phyloP scores from a whole-genome alignment of 1,140 invertebrate species.

The Delia radicum region DNA sequence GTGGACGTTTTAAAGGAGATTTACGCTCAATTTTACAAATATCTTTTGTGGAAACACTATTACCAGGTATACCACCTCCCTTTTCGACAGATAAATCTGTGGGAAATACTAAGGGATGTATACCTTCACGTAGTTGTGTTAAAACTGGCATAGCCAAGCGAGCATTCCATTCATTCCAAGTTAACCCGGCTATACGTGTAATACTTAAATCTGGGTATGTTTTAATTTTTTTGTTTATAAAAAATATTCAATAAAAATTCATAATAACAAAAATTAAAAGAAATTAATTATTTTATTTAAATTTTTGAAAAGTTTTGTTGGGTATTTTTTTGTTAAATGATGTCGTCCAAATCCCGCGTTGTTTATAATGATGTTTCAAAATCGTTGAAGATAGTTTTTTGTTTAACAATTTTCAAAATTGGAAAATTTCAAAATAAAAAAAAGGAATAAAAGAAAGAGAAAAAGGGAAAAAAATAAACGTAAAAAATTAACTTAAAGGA shows the following conservation, averaged over 20 bases:
- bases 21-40: slow-evolving; percentile 18
- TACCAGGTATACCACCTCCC: background rate
- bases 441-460: slow-evolving; percentile 29
- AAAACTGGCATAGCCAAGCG: slow-evolving; percentile 61
- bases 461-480: slow-evolving; percentile 32
- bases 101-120: slow-evolving; percentile 50
- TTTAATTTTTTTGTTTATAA: background rate
- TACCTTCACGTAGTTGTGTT: slow-evolving; percentile 56
- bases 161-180: slow-evolving; percentile 67
- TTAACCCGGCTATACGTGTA: slow-evolving; percentile 65
- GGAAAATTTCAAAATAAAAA: slow-evolving; percentile 23
- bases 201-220: slow-evolving; percentile 63
- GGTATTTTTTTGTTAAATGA: no score
- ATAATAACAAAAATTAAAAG: background rate
- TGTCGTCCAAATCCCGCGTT: background rate
- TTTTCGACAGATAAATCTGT: slow-evolving; percentile 44
- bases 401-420: slow-evolving; percentile 16
- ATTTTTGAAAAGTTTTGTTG: background rate
- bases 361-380: background rate
- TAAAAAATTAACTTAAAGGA: slow-evolving; percentile 33
- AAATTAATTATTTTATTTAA: background rate
- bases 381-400: slow-evolving; percentile 11
- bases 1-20: background rate
- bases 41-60: background rate
- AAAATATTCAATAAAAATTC: background rate